Percentiles rank a stretch among this genome's conserved stretches.
phyloP scores from a whole-genome alignment of 2,113 vertebrate species.

The Phasianus colchicus region DNA sequence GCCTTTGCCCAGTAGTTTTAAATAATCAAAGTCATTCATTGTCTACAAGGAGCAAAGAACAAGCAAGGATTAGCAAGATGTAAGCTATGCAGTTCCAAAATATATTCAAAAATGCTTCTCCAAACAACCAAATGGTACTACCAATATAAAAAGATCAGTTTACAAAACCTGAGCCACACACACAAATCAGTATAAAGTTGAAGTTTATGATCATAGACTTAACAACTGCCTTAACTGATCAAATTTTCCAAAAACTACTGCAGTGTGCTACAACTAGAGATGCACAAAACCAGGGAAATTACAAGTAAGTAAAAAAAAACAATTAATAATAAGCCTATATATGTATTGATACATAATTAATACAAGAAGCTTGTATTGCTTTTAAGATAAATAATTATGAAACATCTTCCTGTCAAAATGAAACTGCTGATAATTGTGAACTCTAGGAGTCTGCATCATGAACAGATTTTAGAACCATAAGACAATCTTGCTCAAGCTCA shows the following conservation, averaged over 20 bases:
- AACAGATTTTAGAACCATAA: not conserved
- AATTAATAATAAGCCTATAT: not conserved
- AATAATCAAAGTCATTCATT: constrained; percentile 99
- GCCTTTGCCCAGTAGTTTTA: constrained; percentile 97
- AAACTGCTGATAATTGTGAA: not conserved
- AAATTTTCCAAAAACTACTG: not conserved
- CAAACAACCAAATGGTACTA: not conserved
- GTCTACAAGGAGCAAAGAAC: constrained; percentile 80
- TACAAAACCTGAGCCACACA: not conserved
- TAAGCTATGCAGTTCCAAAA: not conserved
- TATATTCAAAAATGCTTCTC: not conserved
- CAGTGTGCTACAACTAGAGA: not conserved
- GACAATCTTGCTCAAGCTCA: not conserved
- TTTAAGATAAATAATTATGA: not conserved
- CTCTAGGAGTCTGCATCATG: not conserved
- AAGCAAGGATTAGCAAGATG: constrained; percentile 30
- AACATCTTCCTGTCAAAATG: not conserved
- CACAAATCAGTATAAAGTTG: not conserved
- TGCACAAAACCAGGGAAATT: not conserved
- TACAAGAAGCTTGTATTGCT: not conserved
- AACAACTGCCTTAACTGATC: not conserved
- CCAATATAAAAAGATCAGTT: not conserved
- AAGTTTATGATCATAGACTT: not conserved
- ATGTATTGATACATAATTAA: not conserved
- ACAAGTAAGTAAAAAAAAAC: not conserved